Conservation (phyloP, 2,113 vertebrate species). For the Lepus europaeus region DNA sequence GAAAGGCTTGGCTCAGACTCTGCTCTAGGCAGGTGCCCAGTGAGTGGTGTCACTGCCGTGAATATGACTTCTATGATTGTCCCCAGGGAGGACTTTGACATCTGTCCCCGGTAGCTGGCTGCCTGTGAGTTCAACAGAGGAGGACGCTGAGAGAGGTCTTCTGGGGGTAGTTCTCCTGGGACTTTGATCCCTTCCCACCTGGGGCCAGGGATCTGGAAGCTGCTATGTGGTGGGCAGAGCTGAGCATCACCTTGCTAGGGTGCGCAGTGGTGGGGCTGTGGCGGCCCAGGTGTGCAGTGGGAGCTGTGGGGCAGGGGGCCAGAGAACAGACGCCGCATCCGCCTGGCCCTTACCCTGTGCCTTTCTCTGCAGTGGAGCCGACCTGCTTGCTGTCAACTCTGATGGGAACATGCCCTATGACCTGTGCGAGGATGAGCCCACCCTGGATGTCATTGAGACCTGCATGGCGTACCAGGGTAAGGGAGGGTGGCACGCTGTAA, state of each 20-base stretch:
- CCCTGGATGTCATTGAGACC: conserved; percentile 97
- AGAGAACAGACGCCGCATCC: neutral
- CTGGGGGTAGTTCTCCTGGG: neutral
- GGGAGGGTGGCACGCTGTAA: neutral
- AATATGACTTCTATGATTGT: neutral
- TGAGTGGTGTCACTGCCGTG: neutral
- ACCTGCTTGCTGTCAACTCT: conserved; percentile 96
- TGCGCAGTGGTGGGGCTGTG: neutral
- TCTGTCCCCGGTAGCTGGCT: neutral
- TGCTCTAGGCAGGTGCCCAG: neutral
- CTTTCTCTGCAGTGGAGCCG: conserved; percentile 91
- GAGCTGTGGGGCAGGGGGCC: neutral
- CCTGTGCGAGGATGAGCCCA: conserved; percentile 97
- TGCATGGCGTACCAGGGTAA: conserved; percentile 98
- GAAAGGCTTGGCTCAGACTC: neutral
- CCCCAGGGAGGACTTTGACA: neutral
- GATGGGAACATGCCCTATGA: conserved; percentile 99
- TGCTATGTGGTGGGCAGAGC: neutral
- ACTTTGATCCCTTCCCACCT: neutral
- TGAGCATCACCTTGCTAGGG: neutral
- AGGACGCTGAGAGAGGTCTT: neutral
- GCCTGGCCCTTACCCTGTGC: neutral
- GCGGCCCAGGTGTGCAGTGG: neutral
- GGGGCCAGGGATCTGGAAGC: neutral
- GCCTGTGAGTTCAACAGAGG: neutral